A percentile compares a stretch with the other conserved stretches of the same genome.
Evolutionary conservation across 2,888 invertebrate genomes (phyloP).

Genomic region (Hyalella azteca): DNA sequence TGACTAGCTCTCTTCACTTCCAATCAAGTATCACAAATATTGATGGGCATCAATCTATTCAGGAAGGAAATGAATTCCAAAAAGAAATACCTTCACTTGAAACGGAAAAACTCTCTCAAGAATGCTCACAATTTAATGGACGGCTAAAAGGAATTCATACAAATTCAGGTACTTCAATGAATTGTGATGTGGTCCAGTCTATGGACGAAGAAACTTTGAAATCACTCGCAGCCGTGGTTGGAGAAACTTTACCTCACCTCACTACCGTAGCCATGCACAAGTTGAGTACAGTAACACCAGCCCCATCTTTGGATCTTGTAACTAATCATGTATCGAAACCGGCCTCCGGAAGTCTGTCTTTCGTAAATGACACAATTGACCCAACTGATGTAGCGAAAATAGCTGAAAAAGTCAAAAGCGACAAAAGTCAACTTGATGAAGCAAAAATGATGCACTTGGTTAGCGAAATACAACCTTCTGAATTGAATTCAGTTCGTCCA

Average conservation of each 20-base stretch:
- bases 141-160: too few species aligned
- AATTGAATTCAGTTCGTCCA: not conserved
- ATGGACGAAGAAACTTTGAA: not conserved
- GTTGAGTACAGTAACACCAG: not conserved
- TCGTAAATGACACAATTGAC: not conserved
- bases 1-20: not conserved
- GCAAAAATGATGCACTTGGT: too few species aligned
- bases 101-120: too few species aligned
- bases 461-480: not conserved
- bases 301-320: not conserved
- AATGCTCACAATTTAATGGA: too few species aligned
- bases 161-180: too few species aligned
- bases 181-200: too few species aligned
- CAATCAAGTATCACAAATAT: conserved; percentile 3
- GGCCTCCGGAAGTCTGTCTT: not conserved
- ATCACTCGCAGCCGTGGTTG: not conserved
- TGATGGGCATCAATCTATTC: conserved; percentile 1
- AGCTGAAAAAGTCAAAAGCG: not conserved
- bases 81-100: too few species aligned
- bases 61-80: conserved; percentile 12
- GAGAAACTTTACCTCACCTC: not conserved
- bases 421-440: not conserved
- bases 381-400: not conserved
- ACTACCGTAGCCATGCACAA: not conserved
- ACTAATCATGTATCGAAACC: not conserved